phyloP scores from a whole-genome alignment of 2,113 vertebrate species.

The Pterocles gutturalis region DNA sequence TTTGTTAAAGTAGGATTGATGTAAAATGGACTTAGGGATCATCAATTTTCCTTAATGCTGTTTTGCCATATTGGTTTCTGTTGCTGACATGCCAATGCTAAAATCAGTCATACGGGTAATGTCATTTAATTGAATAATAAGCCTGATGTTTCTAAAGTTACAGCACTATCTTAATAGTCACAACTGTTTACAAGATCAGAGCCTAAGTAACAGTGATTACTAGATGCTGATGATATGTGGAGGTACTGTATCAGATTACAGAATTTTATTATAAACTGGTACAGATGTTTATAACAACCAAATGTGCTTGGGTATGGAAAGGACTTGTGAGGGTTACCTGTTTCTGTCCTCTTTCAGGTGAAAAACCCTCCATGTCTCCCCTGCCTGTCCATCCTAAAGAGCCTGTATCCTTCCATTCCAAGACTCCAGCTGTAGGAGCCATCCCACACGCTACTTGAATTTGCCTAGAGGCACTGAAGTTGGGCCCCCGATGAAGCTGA shows the following conservation, averaged over 20 bases:
- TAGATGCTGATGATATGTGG: neutral
- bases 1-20: neutral
- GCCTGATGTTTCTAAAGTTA: neutral
- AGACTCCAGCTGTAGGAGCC: too few species aligned
- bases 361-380: too few species aligned
- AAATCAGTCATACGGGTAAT: neutral
- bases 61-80: neutral
- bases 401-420: too few species aligned
- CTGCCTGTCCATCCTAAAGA: too few species aligned
- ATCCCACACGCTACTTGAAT: too few species aligned
- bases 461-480: too few species aligned
- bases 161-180: neutral
- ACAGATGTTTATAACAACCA: neutral
- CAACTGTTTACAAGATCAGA: neutral
- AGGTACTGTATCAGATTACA: neutral
- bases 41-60: neutral
- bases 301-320: neutral
- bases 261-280: neutral
- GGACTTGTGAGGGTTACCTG: neutral
- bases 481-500: too few species aligned
- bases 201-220: neutral
- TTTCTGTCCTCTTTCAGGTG: neutral
- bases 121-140: neutral
- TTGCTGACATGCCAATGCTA: neutral
- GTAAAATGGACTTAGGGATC: neutral